Base-by-base conservation (phyloP, 2,888 invertebrate genomes). In the Hydropsyche betteni region DNA sequence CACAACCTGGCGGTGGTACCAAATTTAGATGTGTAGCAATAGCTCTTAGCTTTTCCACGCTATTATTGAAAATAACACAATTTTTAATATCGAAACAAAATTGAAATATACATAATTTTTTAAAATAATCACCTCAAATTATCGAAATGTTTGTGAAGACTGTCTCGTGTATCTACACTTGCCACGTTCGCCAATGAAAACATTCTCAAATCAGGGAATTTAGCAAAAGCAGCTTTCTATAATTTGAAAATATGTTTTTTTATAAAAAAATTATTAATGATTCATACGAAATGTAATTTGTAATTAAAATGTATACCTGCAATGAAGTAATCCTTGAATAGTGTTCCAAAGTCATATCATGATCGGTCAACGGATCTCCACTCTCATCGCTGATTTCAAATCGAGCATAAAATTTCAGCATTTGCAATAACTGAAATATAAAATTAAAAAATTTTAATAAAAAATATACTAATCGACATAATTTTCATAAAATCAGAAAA, bases 381-480 rank as follows among this genome's bases (percentile, higher is more conserved):
- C 95, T 94, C 82, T 95, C 94, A 82, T 99, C 99, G 84, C 96
- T 97, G 79, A 99, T 99, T 86, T 99, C 99, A 85, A 99, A 99
- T 77, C 95, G 91, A 0, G 96, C 92, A 85, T 99, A 99, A 83
- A 99, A 98, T 83, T 96, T 96, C 73, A 99, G 86, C 93, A 97
- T 97, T 80, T 97, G 95, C 81, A 99, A 85, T 5, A 99, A 88
- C 95, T 98, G 89, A 10, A 90, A 90, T 79, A 81, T 77, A 81
- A 80, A 76, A 80, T 69, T 52, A 76, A 34, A 4, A 75, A 74
- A 38, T 50, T 5, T 24, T 38, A 8, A 44, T 53, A 24, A 24
- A 24, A 24, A 2, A 24, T 24, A 24, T 24, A 24, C 1, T 24
- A 24, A 24, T 24, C 24, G 24, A 2, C 24, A 24, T 24, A 24